A percentile compares a stretch with the other conserved stretches of the same genome.
phyloP scores from a whole-genome alignment of 1,140 invertebrate genomes.

The Apis dorsata region DNA sequence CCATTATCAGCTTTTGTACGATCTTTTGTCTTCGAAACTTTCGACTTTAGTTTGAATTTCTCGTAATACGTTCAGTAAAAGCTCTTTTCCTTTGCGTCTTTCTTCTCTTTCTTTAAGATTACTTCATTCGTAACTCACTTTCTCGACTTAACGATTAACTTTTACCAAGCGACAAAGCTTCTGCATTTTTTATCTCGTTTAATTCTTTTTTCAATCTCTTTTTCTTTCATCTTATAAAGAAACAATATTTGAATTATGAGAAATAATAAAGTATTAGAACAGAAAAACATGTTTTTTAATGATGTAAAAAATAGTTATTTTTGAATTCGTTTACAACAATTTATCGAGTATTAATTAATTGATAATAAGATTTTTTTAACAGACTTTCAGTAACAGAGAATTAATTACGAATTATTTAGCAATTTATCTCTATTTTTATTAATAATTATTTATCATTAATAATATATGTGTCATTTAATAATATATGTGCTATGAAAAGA shows the following conservation, averaged over 20 bases:
- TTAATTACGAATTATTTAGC: too few relatives aligned
- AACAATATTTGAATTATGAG: background rate
- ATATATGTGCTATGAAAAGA: too few relatives aligned
- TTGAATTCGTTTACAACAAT: too few relatives aligned
- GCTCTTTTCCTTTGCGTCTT: constrained; percentile 39
- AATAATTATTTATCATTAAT: too few relatives aligned
- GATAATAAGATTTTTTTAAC: too few relatives aligned
- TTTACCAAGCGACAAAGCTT: constrained; percentile 53
- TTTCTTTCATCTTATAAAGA: background rate
- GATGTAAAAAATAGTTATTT: too few relatives aligned
- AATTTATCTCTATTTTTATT: too few relatives aligned
- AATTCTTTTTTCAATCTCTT: background rate
- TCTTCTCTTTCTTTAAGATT: constrained; percentile 33
- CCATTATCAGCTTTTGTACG: constrained; percentile 50
- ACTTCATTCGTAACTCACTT: constrained; percentile 46
- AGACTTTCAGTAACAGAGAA: too few relatives aligned
- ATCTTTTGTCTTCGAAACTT: constrained; percentile 62
- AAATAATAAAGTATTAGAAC: background rate
- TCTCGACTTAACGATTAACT: constrained; percentile 36
- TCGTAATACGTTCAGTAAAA: constrained; percentile 53
- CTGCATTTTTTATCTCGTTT: background rate
- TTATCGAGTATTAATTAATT: too few relatives aligned
- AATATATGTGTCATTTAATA: too few relatives aligned
- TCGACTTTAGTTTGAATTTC: constrained; percentile 42
- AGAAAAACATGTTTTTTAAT: too few relatives aligned